Base-by-base conservation (phyloP, 2,888 invertebrate species). In the Lasioglossum vierecki region DNA sequence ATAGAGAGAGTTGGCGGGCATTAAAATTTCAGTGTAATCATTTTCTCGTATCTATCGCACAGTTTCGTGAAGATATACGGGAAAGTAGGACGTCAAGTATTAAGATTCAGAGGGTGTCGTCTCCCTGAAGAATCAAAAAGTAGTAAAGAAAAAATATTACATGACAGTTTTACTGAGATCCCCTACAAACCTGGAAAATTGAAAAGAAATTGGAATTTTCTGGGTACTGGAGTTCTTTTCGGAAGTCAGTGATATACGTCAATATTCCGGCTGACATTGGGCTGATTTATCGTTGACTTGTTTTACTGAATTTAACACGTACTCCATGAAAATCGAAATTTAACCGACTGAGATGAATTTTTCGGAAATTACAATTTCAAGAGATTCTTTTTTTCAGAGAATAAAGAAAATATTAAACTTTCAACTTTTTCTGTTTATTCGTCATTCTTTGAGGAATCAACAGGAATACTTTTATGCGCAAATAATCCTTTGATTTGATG, bases 41-140 rank as follows among this genome's bases (percentile, higher is more conserved):
- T 53, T 53, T 53, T 53, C 53, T 53, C 53, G 22, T 53, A 53
- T 9, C 53, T 53, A 53, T 53, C 53, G 1, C 22, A 53, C 53
- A n/a, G 53, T 53, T 53, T 53, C 53, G 53, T 9, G n/a, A 1
- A n/a, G n/a, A 53, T 53, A 4, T 53, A n/a, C 53, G 53, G 22
- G 53, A 53, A 53, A 53, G n/a, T 53, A 53, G 53, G 53, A 53
- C 53, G 53, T 53, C n/a, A 53, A n/a, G 53, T n/a, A 53, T 53
- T 53, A 53, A 53, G 53, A 53, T 53, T 53, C 53, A 53, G n/a
- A 53, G 22, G 22, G 53, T 53, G 22, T 53, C 53, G 8, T n/a
- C n/a, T 53, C 53, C n/a, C 53, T n/a, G n/a, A 53, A 53, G 53
- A 53, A 53, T 53, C 53, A 53, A 53, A n/a, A 53, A 53, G 53